Evolutionary conservation across 2,888 invertebrate species (phyloP).

Genomic region (Chrysina gloriosa): DNA sequence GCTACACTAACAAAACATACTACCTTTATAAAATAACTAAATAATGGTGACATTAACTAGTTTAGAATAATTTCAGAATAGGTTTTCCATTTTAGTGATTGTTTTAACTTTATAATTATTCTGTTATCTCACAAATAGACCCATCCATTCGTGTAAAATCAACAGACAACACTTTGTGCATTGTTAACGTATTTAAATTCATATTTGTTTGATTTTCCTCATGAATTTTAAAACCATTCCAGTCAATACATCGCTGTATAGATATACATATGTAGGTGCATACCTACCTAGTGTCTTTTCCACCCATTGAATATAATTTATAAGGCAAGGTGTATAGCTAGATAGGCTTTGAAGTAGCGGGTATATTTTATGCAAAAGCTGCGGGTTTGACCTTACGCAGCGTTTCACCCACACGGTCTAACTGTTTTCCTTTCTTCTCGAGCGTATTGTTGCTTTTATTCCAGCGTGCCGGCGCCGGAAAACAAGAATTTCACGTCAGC

Average conservation of each 20-base stretch:
- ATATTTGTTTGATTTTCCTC: background rate
- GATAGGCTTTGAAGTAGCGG: background rate
- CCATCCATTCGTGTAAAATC: too few relatives aligned
- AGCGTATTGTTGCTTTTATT: constrained; percentile 20
- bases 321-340: constrained; percentile 5
- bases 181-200: background rate
- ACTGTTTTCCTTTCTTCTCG: constrained; percentile 15
- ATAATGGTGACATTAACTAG: too few relatives aligned
- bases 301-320: constrained; percentile 25
- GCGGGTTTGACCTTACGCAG: constrained; percentile 20
- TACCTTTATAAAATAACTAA: too few relatives aligned
- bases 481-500: constrained; percentile 10
- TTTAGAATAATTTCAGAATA: too few relatives aligned
- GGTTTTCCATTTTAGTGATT: too few relatives aligned
- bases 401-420: background rate
- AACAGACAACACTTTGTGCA: too few relatives aligned
- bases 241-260: background rate
- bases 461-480: background rate
- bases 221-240: constrained; percentile 14
- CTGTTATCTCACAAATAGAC: too few relatives aligned
- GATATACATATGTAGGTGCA: background rate
- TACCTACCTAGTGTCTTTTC: constrained; percentile 7
- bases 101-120: too few relatives aligned
- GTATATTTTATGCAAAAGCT: constrained; percentile 30
- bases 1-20: too few relatives aligned